Percentiles rank a stretch among this genome's conserved stretches.
These are phyloP conservation scores for Microcebus ravelobensis DNA, from an alignment of 2,113 vertebrate species.

Conservation along the genomic window DNA sequence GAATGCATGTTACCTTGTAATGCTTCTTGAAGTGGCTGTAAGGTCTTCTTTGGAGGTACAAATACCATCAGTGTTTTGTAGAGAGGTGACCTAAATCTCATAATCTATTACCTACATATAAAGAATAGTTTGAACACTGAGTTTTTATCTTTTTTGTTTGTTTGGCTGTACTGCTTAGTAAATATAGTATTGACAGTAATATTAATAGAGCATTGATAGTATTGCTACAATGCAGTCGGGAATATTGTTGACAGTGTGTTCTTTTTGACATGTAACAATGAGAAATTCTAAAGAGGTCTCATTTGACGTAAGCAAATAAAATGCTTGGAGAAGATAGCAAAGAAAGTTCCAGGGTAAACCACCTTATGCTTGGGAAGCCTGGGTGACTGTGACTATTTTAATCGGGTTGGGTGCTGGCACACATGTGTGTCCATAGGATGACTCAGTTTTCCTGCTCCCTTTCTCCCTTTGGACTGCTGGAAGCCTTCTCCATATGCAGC, in stretches of 20 bases:
- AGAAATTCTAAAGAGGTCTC: neutral
- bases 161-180: neutral
- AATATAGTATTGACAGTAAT: neutral
- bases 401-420: neutral
- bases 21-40: neutral
- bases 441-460: neutral
- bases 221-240: neutral
- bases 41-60: neutral
- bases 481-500: neutral
- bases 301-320: neutral
- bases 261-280: neutral
- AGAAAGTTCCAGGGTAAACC: neutral
- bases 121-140: neutral
- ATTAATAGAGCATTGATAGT: neutral
- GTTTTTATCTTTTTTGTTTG: neutral
- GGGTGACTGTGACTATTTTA: neutral
- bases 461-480: neutral
- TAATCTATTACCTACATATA: neutral
- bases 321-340: neutral
- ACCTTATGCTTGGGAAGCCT: neutral
- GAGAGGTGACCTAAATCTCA: neutral
- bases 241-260: neutral
- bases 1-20: neutral
- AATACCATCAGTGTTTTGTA: neutral
- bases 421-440: neutral